phyloP scores from a whole-genome alignment of 2,797 vertebrate species.

The Tolypeutes matacus region DNA sequence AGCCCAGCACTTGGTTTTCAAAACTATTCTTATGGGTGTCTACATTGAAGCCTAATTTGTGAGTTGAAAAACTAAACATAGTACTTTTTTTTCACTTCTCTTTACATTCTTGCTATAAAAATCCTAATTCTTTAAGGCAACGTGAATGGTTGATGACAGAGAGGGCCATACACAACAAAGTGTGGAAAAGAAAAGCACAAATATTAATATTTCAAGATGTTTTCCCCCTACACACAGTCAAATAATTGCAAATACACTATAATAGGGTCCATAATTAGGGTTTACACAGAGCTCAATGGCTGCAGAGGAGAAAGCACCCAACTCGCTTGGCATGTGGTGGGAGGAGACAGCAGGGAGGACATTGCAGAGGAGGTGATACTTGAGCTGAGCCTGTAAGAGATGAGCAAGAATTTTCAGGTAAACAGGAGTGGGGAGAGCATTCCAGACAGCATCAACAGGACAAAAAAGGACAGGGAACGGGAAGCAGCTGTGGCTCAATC shows the following conservation, averaged over 20 bases:
- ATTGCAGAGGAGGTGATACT: background rate
- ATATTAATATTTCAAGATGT: constrained; percentile 52
- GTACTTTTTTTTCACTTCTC: background rate
- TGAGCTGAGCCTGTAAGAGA: background rate
- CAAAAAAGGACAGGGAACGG: background rate
- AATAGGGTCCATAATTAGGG: background rate
- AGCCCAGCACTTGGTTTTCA: background rate
- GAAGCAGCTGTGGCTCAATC: too few species aligned
- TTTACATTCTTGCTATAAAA: constrained; percentile 23
- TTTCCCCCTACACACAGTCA: constrained; percentile 16
- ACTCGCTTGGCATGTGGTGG: background rate
- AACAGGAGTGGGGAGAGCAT: background rate
- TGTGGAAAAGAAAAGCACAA: background rate
- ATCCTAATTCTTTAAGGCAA: background rate
- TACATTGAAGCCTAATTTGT: background rate
- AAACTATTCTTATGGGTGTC: background rate
- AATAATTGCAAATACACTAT: background rate
- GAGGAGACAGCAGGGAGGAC: background rate
- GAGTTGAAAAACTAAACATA: constrained; percentile 17
- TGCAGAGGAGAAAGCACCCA: background rate
- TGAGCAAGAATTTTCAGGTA: background rate
- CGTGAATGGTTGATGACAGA: background rate
- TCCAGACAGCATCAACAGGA: background rate
- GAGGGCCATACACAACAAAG: background rate
- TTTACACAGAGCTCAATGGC: background rate